phyloP scores from a whole-genome alignment of 2,113 vertebrate species.

The Melozone crissalis region DNA sequence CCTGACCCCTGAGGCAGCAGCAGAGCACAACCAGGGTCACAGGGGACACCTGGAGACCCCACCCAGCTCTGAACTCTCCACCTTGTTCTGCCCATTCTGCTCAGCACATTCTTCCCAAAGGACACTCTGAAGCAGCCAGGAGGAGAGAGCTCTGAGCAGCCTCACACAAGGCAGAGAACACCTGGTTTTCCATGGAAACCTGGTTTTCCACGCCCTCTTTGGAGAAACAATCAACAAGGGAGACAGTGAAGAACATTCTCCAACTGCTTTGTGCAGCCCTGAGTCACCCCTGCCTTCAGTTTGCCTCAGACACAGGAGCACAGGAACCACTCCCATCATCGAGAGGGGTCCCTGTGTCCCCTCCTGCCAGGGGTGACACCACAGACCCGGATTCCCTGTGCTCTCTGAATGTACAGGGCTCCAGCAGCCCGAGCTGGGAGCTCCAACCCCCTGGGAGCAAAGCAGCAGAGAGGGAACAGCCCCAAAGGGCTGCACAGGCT shows the following conservation, averaged over 20 bases:
- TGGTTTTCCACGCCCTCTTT: background rate
- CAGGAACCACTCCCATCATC: accelerated
- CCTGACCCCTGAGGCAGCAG: accelerated
- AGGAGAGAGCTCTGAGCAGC: background rate
- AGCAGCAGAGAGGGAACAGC: background rate
- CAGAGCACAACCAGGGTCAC: accelerated
- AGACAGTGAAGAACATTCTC: background rate
- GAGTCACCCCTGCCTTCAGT: background rate
- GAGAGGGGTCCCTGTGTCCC: background rate
- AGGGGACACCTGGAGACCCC: background rate
- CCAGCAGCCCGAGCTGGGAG: background rate
- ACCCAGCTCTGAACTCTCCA: background rate
- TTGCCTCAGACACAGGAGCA: background rate
- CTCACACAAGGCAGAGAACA: background rate
- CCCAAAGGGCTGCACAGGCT: background rate
- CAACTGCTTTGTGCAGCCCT: background rate
- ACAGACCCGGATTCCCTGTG: accelerated
- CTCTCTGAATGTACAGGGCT: background rate
- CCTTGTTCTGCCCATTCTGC: background rate
- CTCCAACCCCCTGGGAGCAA: background rate
- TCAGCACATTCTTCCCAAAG: background rate
- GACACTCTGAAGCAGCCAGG: background rate
- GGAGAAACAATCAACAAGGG: background rate
- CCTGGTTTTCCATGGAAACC: background rate
- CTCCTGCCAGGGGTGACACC: background rate